Evolutionary conservation across 2,113 vertebrate species (phyloP).

Genomic region (Bos javanicus): DNA sequence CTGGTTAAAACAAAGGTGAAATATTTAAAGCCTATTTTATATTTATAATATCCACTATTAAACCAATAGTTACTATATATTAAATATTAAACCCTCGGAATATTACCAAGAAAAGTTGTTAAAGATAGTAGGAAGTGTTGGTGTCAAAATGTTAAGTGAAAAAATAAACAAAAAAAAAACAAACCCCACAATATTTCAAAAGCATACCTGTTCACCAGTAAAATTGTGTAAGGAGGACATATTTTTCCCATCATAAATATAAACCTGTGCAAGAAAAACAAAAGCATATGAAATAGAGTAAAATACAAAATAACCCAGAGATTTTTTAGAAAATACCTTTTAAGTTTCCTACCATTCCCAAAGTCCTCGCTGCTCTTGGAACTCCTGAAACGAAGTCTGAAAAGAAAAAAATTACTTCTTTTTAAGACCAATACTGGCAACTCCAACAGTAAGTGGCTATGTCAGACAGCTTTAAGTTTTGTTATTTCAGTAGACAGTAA

Average conservation of each 20-base stretch:
- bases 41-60: background rate
- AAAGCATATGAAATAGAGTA: background rate
- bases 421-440: conserved; percentile 11
- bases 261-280: conserved; percentile 85
- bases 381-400: conserved; percentile 96
- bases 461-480: background rate
- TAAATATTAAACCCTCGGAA: background rate
- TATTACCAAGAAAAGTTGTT: background rate
- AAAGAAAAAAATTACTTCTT: conserved; percentile 39
- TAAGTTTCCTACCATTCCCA: conserved; percentile 91
- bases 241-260: conserved; percentile 91
- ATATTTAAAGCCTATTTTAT: background rate
- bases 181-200: background rate
- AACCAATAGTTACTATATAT: background rate
- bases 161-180: background rate
- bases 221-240: conserved; percentile 96
- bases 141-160: background rate
- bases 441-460: background rate
- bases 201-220: conserved; percentile 93
- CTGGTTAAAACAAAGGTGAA: conserved; percentile 18
- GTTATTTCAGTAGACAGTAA: background rate
- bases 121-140: background rate
- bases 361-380: conserved; percentile 93
- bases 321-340: background rate
- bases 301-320: background rate